A percentile compares a stretch with the other conserved stretches of the same genome.
Conservation (phyloP, 2,888 invertebrate species). For the Orthosia incerta region DNA sequence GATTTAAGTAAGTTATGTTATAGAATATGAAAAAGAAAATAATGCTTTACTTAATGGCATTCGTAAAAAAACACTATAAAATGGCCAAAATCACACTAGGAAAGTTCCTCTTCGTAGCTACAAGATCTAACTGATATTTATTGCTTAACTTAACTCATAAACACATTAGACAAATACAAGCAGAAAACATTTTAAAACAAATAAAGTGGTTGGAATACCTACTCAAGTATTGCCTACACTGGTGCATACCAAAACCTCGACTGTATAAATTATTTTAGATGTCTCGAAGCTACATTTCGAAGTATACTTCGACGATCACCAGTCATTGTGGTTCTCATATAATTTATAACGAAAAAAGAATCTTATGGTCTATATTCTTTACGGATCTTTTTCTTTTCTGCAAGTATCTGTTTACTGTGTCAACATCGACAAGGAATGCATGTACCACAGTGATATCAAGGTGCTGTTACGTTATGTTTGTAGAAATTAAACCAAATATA, state of each 20-base stretch:
- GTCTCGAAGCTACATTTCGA: not conserved
- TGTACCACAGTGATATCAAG: constrained; percentile 81
- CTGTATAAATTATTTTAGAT: not conserved
- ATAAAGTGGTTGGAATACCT: not conserved
- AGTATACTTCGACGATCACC: too few relatives aligned
- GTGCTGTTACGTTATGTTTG: constrained; percentile 85
- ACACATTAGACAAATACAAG: constrained; percentile 36
- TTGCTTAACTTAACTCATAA: constrained; percentile 42
- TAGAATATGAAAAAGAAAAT: constrained; percentile 35
- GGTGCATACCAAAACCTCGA: not conserved
- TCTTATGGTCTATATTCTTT: not conserved
- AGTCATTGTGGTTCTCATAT: not conserved
- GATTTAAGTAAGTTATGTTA: constrained; percentile 51
- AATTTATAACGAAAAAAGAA: not conserved
- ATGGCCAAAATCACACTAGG: constrained; percentile 55
- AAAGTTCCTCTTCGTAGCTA: constrained; percentile 66
- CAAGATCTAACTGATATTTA: constrained; percentile 57
- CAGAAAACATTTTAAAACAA: constrained; percentile 3
- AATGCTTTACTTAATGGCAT: constrained; percentile 41
- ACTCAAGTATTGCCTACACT: not conserved
- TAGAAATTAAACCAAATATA: constrained; percentile 87
- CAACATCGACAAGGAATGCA: constrained; percentile 76
- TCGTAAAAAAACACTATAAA: constrained; percentile 46
- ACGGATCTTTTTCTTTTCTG: not conserved
- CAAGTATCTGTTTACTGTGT: constrained; percentile 32